phyloP scores from a whole-genome alignment of 2,888 invertebrate species.

The Strigamia maritima region DNA sequence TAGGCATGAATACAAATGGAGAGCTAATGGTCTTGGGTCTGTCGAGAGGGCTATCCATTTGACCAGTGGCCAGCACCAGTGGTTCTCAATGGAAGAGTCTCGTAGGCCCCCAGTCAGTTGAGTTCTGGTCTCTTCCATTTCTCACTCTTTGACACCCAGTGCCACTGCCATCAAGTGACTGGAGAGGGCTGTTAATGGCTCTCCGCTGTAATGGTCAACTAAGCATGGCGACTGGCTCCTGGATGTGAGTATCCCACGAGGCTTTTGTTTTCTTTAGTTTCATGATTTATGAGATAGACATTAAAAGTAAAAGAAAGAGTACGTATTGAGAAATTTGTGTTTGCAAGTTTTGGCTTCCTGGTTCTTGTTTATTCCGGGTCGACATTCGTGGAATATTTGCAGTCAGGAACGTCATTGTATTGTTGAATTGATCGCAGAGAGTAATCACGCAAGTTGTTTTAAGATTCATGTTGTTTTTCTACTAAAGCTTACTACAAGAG shows the following conservation, averaged over 20 bases:
- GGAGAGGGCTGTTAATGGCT: conserved; percentile 19
- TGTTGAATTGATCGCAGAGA: background rate
- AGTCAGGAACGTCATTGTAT: background rate
- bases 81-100: conserved; percentile 16
- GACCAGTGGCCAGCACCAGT: conserved; percentile 18
- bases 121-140: background rate
- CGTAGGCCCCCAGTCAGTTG: conserved; percentile 8
- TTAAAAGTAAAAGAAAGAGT: background rate
- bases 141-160: conserved; percentile 18
- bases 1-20: conserved; percentile 15
- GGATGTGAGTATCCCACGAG: conserved; percentile 16
- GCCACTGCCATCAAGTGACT: background rate
- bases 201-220: conserved; percentile 19
- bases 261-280: background rate
- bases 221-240: conserved; percentile 5
- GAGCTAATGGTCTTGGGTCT: conserved; percentile 10
- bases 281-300: background rate
- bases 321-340: background rate
- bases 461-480: background rate
- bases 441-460: background rate
- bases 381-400: background rate
- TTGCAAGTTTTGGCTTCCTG: background rate
- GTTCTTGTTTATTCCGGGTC: background rate
- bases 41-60: conserved; percentile 13
- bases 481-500: background rate